These are phyloP conservation scores for Coenobita brevimanus DNA, from an alignment of 1,140 invertebrate species.

Conservation along the genomic window DNA sequence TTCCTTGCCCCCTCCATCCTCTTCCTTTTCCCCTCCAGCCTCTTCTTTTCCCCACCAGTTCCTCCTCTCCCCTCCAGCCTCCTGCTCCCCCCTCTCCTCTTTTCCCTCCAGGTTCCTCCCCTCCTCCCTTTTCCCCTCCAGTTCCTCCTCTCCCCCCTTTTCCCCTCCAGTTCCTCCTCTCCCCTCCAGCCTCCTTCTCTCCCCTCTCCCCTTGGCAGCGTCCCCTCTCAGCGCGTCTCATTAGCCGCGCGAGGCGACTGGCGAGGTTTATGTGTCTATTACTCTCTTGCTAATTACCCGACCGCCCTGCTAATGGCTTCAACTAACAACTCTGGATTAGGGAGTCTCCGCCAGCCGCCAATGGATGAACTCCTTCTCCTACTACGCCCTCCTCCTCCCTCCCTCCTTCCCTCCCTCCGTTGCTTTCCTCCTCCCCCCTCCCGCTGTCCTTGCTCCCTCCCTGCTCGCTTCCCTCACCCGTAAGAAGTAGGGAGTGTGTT, in stretches of 20 bases:
- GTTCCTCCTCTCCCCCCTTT: background rate
- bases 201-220: background rate
- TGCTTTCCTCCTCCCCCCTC: background rate
- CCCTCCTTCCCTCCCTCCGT: background rate
- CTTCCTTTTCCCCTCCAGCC: background rate
- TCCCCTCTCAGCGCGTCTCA: constrained; percentile 49
- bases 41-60: background rate
- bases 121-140: background rate
- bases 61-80: background rate
- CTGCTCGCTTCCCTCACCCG: background rate
- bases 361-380: constrained; percentile 54
- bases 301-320: constrained; percentile 62
- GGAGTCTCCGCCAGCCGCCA: constrained; percentile 52
- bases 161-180: background rate
- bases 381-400: background rate
- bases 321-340: constrained; percentile 66
- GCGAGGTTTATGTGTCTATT: constrained; percentile 64
- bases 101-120: background rate
- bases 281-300: constrained; percentile 64
- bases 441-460: background rate
- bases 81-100: background rate
- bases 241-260: constrained; percentile 59
- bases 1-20: background rate
- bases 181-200: background rate
- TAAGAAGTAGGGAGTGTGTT: no score